These are phyloP conservation scores for Meloidogyne floridensis DNA, from an alignment of 1,140 invertebrate genomes.

Conservation along the genomic window DNA sequence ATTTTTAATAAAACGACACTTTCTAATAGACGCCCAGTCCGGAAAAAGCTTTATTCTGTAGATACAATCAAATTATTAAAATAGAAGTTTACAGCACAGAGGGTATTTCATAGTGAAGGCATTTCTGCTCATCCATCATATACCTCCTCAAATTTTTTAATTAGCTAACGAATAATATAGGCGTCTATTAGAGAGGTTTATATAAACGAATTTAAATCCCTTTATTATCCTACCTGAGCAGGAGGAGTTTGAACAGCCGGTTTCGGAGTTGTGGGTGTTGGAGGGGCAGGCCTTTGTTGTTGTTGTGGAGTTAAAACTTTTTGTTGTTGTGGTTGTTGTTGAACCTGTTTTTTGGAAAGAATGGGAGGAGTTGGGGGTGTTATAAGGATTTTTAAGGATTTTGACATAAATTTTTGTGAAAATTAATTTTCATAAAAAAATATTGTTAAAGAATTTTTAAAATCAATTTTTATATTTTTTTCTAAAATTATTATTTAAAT, in stretches of 20 bases:
- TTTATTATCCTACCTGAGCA: not conserved
- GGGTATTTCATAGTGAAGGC: no score
- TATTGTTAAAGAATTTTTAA: not conserved
- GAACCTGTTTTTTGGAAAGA: constrained; percentile 8
- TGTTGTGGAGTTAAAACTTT: constrained; percentile 2
- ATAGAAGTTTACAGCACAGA: no score
- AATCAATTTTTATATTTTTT: not conserved
- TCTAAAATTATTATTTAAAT: not conserved
- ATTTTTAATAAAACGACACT: no score
- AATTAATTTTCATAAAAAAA: not conserved
- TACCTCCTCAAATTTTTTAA: no score
- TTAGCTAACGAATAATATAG: no score
- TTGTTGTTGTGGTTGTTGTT: not conserved
- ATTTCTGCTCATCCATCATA: no score
- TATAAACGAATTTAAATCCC: not conserved
- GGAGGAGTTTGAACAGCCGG: constrained; percentile 8
- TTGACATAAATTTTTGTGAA: not conserved
- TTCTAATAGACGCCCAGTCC: no score
- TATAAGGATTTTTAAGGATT: not conserved
- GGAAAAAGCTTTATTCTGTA: no score
- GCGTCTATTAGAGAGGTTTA: no score
- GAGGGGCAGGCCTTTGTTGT: not conserved
- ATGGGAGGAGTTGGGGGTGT: not conserved
- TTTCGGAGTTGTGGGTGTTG: constrained; percentile 8
- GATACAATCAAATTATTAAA: no score